These are phyloP conservation scores for Egretta garzetta DNA, from an alignment of 2,113 vertebrate genomes.

Conservation along the genomic window DNA sequence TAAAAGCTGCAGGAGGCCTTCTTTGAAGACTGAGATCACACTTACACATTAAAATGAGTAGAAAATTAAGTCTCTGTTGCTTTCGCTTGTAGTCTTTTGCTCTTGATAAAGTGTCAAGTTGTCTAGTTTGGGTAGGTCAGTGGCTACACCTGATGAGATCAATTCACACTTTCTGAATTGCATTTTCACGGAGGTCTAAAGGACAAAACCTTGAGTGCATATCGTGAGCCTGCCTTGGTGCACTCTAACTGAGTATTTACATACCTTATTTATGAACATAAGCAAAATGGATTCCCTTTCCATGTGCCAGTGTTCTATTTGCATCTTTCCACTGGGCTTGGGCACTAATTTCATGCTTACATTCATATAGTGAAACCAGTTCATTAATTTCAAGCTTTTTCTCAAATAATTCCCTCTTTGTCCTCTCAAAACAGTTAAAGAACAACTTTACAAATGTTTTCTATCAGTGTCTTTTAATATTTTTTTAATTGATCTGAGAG, in stretches of 20 bases:
- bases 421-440: not conserved
- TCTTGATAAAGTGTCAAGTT: not conserved
- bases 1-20: not conserved
- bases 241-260: not conserved
- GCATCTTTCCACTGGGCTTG: not conserved
- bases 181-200: not conserved
- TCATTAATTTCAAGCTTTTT: not conserved
- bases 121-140: not conserved
- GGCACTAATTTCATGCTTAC: not conserved
- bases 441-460: not conserved
- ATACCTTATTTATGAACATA: not conserved
- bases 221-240: not conserved
- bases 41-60: not conserved
- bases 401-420: not conserved
- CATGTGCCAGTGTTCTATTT: not conserved
- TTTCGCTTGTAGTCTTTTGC: not conserved
- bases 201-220: not conserved
- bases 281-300: not conserved
- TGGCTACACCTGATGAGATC: not conserved
- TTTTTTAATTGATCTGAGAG: not conserved
- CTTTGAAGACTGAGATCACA: not conserved
- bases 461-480: not conserved
- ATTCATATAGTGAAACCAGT: not conserved
- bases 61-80: not conserved
- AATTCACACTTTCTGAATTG: not conserved